These are phyloP conservation scores for Amphiduros pacificus DNA, from an alignment of 2,888 invertebrate genomes.

Conservation along the genomic window DNA sequence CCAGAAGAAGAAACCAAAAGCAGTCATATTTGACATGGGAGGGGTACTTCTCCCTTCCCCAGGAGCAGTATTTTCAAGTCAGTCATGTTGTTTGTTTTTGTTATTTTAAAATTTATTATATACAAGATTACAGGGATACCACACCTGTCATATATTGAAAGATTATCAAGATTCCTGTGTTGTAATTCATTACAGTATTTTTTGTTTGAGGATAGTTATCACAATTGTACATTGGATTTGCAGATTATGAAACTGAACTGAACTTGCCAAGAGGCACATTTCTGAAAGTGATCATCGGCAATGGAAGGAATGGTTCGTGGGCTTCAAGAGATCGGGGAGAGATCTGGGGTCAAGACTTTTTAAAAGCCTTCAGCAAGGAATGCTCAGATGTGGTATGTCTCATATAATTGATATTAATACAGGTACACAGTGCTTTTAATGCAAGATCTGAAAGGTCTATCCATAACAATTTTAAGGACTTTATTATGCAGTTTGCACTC, in stretches of 20 bases:
- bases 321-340: slow-evolving; percentile 56
- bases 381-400: slow-evolving; percentile 52
- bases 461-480: too few species aligned
- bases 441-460: too few species aligned
- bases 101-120: too few species aligned
- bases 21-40: slow-evolving; percentile 63
- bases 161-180: too few species aligned
- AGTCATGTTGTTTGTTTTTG: too few species aligned
- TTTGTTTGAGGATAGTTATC: too few species aligned
- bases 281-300: slow-evolving; percentile 41
- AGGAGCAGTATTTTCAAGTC: slow-evolving; percentile 20
- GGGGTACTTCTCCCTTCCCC: slow-evolving; percentile 61
- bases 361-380: slow-evolving; percentile 52
- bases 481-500: too few species aligned
- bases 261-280: slow-evolving; percentile 49
- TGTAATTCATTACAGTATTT: too few species aligned
- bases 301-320: slow-evolving; percentile 48
- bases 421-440: too few species aligned
- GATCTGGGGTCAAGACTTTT: slow-evolving; percentile 54
- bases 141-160: too few species aligned
- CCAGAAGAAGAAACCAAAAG: slow-evolving; percentile 36
- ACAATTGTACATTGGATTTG: not conserved
- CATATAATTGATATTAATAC: too few species aligned
- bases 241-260: slow-evolving; percentile 45
- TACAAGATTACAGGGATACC: too few species aligned